Evolutionary conservation across 2,888 invertebrate species (phyloP), one percentile per base, ranked within the genome.

Genomic region (Pycnomerus fuliginosus): DNA sequence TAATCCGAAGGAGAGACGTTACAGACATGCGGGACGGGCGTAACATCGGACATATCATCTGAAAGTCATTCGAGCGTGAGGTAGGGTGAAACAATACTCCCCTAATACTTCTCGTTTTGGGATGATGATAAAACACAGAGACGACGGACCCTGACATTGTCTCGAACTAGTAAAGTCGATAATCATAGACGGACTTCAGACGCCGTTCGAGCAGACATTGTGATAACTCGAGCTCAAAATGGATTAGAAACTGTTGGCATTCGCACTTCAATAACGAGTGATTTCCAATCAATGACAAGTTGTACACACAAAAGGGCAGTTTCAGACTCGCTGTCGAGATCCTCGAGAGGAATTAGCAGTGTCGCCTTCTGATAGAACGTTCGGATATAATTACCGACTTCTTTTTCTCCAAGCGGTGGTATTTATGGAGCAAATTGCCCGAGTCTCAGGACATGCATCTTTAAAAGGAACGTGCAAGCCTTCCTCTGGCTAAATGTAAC

Each of bases 1-100:
- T 39, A 34, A 39, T 48, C 53, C 40, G 50, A 52, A 58, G 57
- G 55, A 60, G 56, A 53, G 58, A 61, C 57, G 58, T 58, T 44
- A 24, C 31, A 33, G 31, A 44, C 25, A 31, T 37, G 27, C 33
- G 32, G 16, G 32, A 34, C 15, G 23, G 28, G 34, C 23, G 34
- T 25, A 32, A 10, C 32, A 22, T 36, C 31, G 43, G 31, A 30
- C 29, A 30, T 24, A 36, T 36, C 35, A 42, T 30, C 42, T 28
- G 28, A 33, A 35, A 17, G 12, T 39, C 35, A 28, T 46, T 27
- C 15, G 12, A 40, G 23, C 40, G 39, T 16, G 32, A 16, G 36
- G 11, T 27, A 34, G 31, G 40, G 35, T 32, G 40, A 54, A 59
- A 61, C 60, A 58, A 58, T 50, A 52, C 49, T 52, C 49, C 30